Conservation (phyloP, 1,140 invertebrate genomes). For the Pseudomyrmex gracilis region DNA sequence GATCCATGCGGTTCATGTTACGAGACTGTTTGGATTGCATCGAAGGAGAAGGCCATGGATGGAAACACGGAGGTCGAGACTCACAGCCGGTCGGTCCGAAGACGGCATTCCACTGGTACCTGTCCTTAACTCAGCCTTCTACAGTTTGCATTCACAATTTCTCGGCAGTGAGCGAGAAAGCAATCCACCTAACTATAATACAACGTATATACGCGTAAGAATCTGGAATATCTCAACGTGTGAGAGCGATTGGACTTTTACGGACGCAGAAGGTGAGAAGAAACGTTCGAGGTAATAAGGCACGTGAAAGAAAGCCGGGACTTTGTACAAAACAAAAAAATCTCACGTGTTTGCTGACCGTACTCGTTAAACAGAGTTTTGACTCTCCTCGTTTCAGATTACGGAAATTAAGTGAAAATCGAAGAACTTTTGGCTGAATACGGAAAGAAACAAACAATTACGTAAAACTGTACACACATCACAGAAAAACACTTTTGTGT, state of each 20-base stretch:
- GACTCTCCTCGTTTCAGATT: constrained; percentile 45
- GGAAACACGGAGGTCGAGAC: constrained; percentile 66
- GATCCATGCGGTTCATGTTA: background rate
- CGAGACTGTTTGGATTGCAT: constrained; percentile 54
- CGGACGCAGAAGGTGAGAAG: constrained; percentile 19
- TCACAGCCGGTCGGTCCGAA: constrained; percentile 71
- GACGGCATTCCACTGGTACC: constrained; percentile 81
- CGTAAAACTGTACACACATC: background rate
- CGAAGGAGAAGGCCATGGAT: constrained; percentile 46
- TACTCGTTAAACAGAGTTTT: constrained; percentile 23
- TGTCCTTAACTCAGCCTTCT: constrained; percentile 79
- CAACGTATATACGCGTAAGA: constrained; percentile 27
- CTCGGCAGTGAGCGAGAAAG: constrained; percentile 32
- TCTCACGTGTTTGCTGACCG: constrained; percentile 35
- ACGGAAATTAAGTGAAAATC: constrained; percentile 46
- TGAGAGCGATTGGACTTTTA: background rate
- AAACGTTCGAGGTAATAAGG: constrained; percentile 46
- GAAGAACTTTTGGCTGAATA: background rate
- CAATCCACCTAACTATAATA: constrained; percentile 77
- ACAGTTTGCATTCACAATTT: constrained; percentile 66
- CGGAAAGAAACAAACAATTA: background rate
- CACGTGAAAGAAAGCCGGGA: constrained; percentile 5
- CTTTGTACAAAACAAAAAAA: constrained; percentile 31
- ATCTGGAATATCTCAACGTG: constrained; percentile 40
- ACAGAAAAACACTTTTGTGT: background rate